Evolutionary conservation across 1,140 invertebrate species (phyloP), one percentile per base, ranked within the genome.

Genomic region (Atopsyche davidsoni): DNA sequence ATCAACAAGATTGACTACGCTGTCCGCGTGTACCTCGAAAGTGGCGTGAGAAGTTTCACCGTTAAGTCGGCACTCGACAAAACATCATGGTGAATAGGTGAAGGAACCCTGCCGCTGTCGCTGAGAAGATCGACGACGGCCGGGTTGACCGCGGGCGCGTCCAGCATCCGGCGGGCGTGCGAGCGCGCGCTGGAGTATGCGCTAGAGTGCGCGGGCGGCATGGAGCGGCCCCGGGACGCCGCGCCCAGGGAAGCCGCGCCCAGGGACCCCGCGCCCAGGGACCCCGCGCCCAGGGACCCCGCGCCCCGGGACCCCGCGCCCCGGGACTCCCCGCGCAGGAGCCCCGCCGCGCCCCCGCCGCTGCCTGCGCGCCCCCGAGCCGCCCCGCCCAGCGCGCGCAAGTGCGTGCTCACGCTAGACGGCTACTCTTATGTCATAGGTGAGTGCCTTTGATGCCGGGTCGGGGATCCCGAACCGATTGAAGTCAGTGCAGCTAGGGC

Each of bases 371-470:
- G 69, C 38, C 68, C 72, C 60, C 62, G 69, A 48, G 67, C 70
- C 13, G 62, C 68, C 3, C 71, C 70, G 25, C 67, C 72, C 45
- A 76, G 77, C 41, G 72, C 79, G 9, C 76, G 81, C 59, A 85
- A 85, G 70, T 87, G 85, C 67, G 81, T 87, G 21, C 76, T 87
- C 39, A 87, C 82, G 18, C 73, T 87, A 41, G 85, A 87, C 62
- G 85, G 85, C 60, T 87, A 87, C 70, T 86, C 81, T 50, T 87
- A 87, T 66, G 83, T 87, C 59, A 87, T 87, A 74, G 85, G 85
- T 87, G 72, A 83, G 81, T 73, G 40, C 34, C 1, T 32, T 13
- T 31, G 25, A 28, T 28, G 25, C 13, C 7, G 13, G 25, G n/a
- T n/a, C n/a, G n/a, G n/a, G n/a, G n/a, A n/a, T n/a, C n/a, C n/a